A percentile compares a stretch with the other conserved stretches of the same genome.
Evolutionary conservation across 2,888 invertebrate species (phyloP).

Genomic region (Petrolisthes manimaculis): DNA sequence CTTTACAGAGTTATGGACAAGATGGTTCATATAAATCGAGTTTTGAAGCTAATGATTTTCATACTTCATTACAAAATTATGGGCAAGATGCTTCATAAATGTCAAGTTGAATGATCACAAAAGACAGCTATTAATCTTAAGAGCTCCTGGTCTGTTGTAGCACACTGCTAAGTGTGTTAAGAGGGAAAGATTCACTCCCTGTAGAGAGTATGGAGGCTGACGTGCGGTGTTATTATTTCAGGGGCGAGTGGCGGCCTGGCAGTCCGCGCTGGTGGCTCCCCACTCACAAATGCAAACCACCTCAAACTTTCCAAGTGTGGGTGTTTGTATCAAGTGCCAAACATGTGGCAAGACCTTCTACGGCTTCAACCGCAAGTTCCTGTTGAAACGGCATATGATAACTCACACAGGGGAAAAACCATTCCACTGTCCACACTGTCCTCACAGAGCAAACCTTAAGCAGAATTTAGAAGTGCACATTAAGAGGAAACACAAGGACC

Average conservation of each 20-base stretch:
- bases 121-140: neutral
- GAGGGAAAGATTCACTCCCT: slow-evolving; percentile 35
- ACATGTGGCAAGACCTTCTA: slow-evolving; percentile 63
- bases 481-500: slow-evolving; percentile 56
- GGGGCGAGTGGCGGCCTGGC: slow-evolving; percentile 60
- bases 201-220: slow-evolving; percentile 51
- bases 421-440: slow-evolving; percentile 63
- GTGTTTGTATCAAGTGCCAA: slow-evolving; percentile 56
- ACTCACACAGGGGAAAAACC: slow-evolving; percentile 65
- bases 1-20: slow-evolving; percentile 17
- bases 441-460: slow-evolving; percentile 63
- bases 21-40: slow-evolving; percentile 15
- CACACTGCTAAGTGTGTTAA: neutral
- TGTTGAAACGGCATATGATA: slow-evolving; percentile 65
- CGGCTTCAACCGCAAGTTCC: slow-evolving; percentile 65
- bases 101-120: neutral
- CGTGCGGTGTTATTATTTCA: slow-evolving; percentile 65
- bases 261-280: slow-evolving; percentile 52
- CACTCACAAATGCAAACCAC: slow-evolving; percentile 53
- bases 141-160: neutral
- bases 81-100: neutral
- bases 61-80: neutral
- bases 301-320: slow-evolving; percentile 43
- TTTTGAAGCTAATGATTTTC: neutral
- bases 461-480: slow-evolving; percentile 65